Conservation (phyloP, 2,113 vertebrate genomes). For the Pampusana beccarii region DNA sequence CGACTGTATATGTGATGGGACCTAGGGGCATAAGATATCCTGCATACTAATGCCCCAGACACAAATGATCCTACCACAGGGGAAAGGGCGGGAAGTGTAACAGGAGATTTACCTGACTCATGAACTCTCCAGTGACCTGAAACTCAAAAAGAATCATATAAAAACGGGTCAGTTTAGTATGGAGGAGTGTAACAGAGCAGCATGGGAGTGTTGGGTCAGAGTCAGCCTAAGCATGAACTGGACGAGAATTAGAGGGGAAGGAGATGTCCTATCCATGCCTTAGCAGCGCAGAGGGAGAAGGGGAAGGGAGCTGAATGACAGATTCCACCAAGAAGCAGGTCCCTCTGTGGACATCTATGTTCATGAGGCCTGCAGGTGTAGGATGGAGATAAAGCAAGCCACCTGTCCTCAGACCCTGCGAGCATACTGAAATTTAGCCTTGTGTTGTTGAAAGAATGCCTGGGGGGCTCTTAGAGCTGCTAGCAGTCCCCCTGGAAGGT, state of each 20-base stretch:
- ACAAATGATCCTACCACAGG: background rate
- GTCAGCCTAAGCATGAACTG: background rate
- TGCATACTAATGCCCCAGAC: background rate
- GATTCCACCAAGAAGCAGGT: background rate
- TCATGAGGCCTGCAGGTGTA: background rate
- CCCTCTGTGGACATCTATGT: background rate
- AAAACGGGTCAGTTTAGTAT: background rate
- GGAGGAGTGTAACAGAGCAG: background rate
- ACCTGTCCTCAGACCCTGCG: background rate
- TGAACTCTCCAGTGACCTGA: background rate
- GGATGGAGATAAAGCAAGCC: background rate
- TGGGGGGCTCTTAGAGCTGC: background rate
- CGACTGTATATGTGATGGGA: background rate
- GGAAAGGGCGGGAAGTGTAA: background rate
- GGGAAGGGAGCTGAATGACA: background rate
- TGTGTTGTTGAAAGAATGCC: fast-evolving
- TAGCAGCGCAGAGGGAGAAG: background rate
- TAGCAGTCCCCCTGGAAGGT: background rate
- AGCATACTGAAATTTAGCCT: background rate
- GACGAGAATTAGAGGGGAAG: background rate
- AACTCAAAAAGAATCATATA: background rate
- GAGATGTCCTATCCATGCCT: background rate
- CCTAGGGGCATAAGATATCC: background rate
- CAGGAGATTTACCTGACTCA: background rate
- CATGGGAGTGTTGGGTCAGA: background rate